Base-by-base conservation (phyloP, 2,888 invertebrate species). In the Monopis laevigella region DNA sequence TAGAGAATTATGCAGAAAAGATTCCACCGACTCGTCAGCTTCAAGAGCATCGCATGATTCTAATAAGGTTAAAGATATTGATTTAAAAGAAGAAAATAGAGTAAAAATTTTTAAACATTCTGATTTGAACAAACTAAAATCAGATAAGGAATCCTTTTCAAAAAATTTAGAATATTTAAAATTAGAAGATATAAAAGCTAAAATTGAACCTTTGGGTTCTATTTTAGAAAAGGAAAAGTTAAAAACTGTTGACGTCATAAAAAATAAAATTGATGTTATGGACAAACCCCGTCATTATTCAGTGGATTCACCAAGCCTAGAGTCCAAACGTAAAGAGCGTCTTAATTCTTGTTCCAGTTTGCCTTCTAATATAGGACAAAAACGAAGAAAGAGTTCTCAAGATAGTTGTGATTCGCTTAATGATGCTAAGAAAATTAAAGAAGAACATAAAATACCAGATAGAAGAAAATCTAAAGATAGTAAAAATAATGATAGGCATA, bases 351-450 rank as follows among this genome's bases (percentile, higher is more conserved):
- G 74, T 59, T 81, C 81, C 27, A 85, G 84, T 60, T 67, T 86
- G 50, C 87, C 87, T 3, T 85, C 87, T 2, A 83, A 83, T 44
- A 83, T 88, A 19, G 85, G 88, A 1, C 75, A 83, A 43, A 93
- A 93, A 65, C 82, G 93, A 39, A 83, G 92, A 45, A 84, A 90
- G 56, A 92, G 92, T 48, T 89, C 89, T 1, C 92, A 92, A 59
- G 92, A 92, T 44, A 84, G 83, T 54, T 51, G 78, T 39, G 84
- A 85, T 49, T 70, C 70, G 40, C 59, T 82, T 2, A 88, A 89
- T 45, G 85, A 85, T 10, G 59, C 78, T 2, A 90, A 90, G 54
- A 85, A 86, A 47, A 73, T 82, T 49, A 88, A 86, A 64, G 74
- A 82, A 43, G 83, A 74, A 26, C 58, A 66, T 8, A 86, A 84